phyloP scores from a whole-genome alignment of 2,113 vertebrate genomes.

The Ictalurus punctatus region DNA sequence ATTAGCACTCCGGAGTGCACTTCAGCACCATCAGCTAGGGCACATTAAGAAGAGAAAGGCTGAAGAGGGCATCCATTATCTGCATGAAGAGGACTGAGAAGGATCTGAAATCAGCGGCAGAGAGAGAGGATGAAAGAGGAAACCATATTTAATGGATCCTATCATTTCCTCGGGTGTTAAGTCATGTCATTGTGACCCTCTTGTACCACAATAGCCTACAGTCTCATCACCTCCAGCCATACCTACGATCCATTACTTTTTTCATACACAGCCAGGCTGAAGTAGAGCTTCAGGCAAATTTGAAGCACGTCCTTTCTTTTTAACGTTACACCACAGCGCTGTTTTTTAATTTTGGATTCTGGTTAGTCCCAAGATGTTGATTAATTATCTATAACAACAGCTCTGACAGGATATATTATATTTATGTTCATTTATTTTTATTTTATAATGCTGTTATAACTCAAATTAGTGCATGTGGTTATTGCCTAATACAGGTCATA shows the following conservation, averaged over 20 bases:
- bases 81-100: slow-evolving; percentile 10
- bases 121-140: slow-evolving; percentile 14
- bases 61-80: slow-evolving; percentile 41
- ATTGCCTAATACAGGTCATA: neutral
- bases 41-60: slow-evolving; percentile 14
- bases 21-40: slow-evolving; percentile 29
- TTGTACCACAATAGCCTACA: slow-evolving; percentile 1
- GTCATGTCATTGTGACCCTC: neutral
- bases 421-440: neutral
- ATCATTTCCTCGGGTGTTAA: slow-evolving; percentile 18
- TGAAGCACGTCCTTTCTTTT: neutral
- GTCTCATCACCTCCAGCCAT: neutral
- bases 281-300: neutral
- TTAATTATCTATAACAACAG: neutral
- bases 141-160: neutral
- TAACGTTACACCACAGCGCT: neutral
- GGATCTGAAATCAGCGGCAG: neutral
- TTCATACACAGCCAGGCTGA: neutral
- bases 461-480: neutral
- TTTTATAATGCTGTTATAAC: neutral
- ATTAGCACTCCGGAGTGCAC: slow-evolving; percentile 32
- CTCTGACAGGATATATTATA: neutral
- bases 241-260: neutral
- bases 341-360: neutral
- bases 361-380: neutral